A percentile compares a stretch with the other conserved stretches of the same genome.
Conservation (phyloP, 2,113 vertebrate genomes). For the Pedionomus torquatus region DNA sequence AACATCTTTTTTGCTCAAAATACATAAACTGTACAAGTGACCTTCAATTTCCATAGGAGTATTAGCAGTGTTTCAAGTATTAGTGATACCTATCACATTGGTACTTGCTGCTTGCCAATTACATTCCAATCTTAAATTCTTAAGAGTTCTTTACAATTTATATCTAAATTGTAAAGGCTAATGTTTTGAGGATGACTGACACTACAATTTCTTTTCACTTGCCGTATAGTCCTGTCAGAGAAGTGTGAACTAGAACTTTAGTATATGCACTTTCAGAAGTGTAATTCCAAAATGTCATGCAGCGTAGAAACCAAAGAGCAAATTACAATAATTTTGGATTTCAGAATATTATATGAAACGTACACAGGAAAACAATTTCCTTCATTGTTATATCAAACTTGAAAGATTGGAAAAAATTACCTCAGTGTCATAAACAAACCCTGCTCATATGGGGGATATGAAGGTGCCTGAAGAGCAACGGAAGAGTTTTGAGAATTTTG, state of each 20-base stretch:
- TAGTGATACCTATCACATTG: fast-evolving
- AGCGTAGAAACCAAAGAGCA: background rate
- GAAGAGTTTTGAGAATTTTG: background rate
- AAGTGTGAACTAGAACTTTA: background rate
- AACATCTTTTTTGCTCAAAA: background rate
- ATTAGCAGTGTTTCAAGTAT: background rate
- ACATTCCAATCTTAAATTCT: background rate
- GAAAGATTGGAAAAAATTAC: background rate
- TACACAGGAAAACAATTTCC: background rate
- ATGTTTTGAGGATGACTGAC: background rate
- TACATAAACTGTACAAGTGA: background rate
- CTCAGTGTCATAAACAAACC: background rate
- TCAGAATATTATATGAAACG: background rate
- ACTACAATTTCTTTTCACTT: background rate
- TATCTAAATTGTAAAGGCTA: background rate
- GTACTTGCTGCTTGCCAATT: background rate
- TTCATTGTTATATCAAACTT: background rate
- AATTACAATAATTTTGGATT: background rate
- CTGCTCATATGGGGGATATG: background rate
- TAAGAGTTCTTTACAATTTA: background rate
- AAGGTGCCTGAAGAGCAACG: background rate
- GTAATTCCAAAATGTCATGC: background rate
- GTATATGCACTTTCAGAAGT: background rate
- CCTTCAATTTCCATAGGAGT: background rate
- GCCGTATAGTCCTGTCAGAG: background rate